A percentile compares a stretch with the other conserved stretches of the same genome.
Conservation (phyloP, 2,113 vertebrate species). For the Hippoglossus stenolepis region DNA sequence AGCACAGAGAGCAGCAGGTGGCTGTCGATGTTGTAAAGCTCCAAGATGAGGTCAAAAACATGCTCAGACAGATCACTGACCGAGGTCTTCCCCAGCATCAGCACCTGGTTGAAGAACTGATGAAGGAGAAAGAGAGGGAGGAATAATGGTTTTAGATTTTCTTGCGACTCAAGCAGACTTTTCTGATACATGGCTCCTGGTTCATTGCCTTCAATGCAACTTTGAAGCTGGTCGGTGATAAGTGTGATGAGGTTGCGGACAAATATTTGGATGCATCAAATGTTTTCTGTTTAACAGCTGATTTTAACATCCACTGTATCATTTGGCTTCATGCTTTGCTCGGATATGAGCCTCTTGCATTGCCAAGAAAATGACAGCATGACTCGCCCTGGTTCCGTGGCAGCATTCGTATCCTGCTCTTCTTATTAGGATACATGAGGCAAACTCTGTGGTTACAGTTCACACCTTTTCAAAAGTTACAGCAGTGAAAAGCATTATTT, state of each 20-base stretch:
- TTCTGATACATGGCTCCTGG: too few relatives aligned
- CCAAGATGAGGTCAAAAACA: slow-evolving; percentile 97
- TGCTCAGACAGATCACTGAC: slow-evolving; percentile 98
- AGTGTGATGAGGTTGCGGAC: accelerated
- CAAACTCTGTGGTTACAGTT: not conserved
- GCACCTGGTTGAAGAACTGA: slow-evolving; percentile 99
- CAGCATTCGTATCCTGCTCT: not conserved
- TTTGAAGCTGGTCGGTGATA: too few relatives aligned
- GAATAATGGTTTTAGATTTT: too few relatives aligned
- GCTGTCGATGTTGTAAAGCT: slow-evolving; percentile 98
- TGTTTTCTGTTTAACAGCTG: slow-evolving; percentile 1
- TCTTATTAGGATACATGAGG: not conserved
- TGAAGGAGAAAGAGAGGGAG: not conserved
- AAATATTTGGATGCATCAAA: not conserved
- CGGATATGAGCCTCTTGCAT: not conserved
- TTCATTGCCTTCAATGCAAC: not conserved
- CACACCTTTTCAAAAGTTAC: not conserved
- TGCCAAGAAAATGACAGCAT: slow-evolving; percentile 20
- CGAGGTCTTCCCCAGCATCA: slow-evolving; percentile 99
- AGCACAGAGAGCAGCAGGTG: slow-evolving; percentile 98
- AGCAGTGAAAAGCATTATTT: too few relatives aligned
- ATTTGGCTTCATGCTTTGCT: not conserved
- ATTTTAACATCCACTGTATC: not conserved
- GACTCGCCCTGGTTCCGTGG: not conserved
- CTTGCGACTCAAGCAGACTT: too few relatives aligned